Evolutionary conservation across 2,797 vertebrate species (phyloP), one percentile per base, ranked within the genome.

Genomic region (Microchirus variegatus): DNA sequence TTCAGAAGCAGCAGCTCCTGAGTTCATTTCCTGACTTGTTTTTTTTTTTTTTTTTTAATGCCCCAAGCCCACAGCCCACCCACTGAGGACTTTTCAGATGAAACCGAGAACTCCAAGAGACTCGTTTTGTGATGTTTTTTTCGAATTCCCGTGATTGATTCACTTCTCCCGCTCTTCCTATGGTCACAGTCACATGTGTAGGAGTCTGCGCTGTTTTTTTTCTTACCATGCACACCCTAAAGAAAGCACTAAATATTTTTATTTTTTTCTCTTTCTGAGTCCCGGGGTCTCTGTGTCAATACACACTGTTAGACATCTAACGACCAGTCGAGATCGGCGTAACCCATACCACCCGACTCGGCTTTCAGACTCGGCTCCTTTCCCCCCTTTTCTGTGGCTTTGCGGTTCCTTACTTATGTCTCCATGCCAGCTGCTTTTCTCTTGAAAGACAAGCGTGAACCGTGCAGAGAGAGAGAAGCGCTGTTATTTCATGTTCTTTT

Each of bases 301-400:
- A 83, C 61, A 80, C 68, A 56, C 65, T 81, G 74, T 87, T 75
- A 66, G 74, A 84, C 86, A 73, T 88, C 68, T 78, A 78, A 83
- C 66, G 19, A 72, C 73, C 77, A 68, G 61, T 70, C 78, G 74
- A 83, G 81, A 58, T 85, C 73, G 73, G 63, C 74, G 82, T 84
- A 79, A 87, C 78, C 83, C 70, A 75, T 73, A 87, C 83, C 77
- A 72, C 72, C 75, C 78, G 51, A 71, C 65, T 73, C 61, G 50
- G 78, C 71, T 86, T 73, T 85, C 83, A 75, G 80, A 17, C 83
- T n/a, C n/a, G n/a, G 58, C 59, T 73, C 57, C 75, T 52, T 79
- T 87, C 72, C 67, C 63, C 81, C 67, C 63, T 80, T 80, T 63
- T 59, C 78, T 86, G 85, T 83, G 86, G 87, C 85, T 91, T 88